These are phyloP conservation scores for Microplitis mediator DNA, from an alignment of 1,140 invertebrate species.

Conservation along the genomic window DNA sequence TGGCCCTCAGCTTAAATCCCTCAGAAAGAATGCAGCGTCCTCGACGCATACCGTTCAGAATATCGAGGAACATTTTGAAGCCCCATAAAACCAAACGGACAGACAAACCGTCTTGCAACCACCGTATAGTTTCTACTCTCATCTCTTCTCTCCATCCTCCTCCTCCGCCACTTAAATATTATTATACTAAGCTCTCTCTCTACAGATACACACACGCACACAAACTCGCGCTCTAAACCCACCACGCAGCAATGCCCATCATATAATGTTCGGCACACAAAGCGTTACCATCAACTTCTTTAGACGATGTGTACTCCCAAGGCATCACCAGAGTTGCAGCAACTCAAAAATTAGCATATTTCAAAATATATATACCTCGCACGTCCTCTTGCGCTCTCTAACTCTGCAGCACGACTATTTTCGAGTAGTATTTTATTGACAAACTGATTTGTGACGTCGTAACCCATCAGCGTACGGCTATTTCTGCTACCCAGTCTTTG, in stretches of 20 bases:
- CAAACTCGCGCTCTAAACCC: neutral
- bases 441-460: too few species aligned
- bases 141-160: neutral
- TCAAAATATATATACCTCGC: too few species aligned
- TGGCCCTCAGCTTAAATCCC: neutral
- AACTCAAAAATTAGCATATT: too few species aligned
- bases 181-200: neutral
- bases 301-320: too few species aligned
- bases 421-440: too few species aligned
- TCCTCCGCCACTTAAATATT: neutral
- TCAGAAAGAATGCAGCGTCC: conserved; percentile 32
- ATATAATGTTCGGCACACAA: neutral
- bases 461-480: too few species aligned
- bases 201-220: too few species aligned
- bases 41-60: conserved; percentile 42
- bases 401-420: too few species aligned
- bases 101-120: conserved; percentile 30
- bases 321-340: neutral
- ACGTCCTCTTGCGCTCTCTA: too few species aligned
- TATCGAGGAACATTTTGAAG: conserved; percentile 55
- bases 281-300: neutral
- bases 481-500: too few species aligned
- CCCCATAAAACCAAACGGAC: conserved; percentile 53
- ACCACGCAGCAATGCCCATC: neutral
- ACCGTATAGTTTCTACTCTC: neutral